Base-by-base conservation (phyloP, 2,888 invertebrate species). In the Andrena hattorfiana region DNA sequence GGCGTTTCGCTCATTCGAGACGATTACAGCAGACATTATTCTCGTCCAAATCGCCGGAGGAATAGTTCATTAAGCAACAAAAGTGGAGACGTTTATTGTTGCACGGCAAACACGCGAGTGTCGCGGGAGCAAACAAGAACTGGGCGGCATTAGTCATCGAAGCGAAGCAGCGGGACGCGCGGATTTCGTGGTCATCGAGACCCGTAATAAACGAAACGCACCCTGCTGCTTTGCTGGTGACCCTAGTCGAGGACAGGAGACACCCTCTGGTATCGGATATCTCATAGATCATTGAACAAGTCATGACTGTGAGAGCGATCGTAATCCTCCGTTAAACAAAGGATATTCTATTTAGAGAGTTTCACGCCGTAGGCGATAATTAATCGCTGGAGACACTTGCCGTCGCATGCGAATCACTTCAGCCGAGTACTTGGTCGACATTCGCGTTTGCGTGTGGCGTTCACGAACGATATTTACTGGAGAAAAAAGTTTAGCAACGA, bases 171-270 rank as follows among this genome's bases (percentile, higher is more conserved):
- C 60, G 70, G 74, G 74, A 77, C 8, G 23, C 66, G 62, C 74
- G 67, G 76, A 81, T 80, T 71, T 83, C 51, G 64, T 71, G 76
- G 82, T 59, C 69, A 63, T n/a, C 30, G 42, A 80, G 73, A 73
- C 66, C 77, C 54, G 78, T 68, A 83, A 83, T 87, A 85, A 87
- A 87, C 78, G 76, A 42, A 71, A 74, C 66, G 66, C 84, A 71
- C 81, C 88, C 83, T n/a, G 74, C 80, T 80, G 69, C 72, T 81
- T 16, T 59, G 62, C 66, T 16, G 51, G 48, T 16, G 16, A 66
- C 60, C 56, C 56, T 8, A 42, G 42, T 42, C 48, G 23, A 5
- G 32, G 13, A 20, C 16, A 0, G 20, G 8, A 30, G 26, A 4
- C 26, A 10, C 74, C 77, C 78, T 62, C 10, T 23, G 59, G 6